A percentile compares a stretch with the other conserved stretches of the same genome.
These are phyloP conservation scores for Cheilosia urbana DNA, from an alignment of 2,888 invertebrate genomes.

Conservation along the genomic window DNA sequence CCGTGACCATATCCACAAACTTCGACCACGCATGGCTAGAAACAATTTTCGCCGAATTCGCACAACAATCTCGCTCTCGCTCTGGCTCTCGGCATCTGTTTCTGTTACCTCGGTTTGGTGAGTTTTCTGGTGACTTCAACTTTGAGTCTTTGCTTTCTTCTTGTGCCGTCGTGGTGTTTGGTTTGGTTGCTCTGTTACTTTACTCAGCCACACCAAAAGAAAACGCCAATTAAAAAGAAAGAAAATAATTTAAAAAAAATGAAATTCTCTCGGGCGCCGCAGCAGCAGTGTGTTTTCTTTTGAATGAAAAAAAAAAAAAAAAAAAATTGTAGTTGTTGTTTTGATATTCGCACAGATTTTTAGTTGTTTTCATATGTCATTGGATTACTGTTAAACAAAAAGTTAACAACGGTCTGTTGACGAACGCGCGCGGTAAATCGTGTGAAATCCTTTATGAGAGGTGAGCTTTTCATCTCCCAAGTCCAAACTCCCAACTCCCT, in stretches of 20 bases:
- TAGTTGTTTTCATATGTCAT: slow-evolving; percentile 4
- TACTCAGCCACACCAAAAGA: slow-evolving; percentile 48
- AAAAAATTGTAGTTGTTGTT: slow-evolving; percentile 14
- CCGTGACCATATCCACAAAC: not conserved
- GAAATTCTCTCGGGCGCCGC: slow-evolving; percentile 1
- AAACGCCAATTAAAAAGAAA: slow-evolving; percentile 40
- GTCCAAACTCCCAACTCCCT: slow-evolving; percentile 35
- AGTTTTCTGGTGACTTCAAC: slow-evolving; percentile 68
- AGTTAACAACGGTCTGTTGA: slow-evolving; percentile 9
- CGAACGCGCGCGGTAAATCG: slow-evolving; percentile 46
- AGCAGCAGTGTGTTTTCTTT: slow-evolving; percentile 31
- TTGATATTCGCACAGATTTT: slow-evolving; percentile 12
- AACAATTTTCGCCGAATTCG: slow-evolving; percentile 61
- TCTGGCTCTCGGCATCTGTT: slow-evolving; percentile 11
- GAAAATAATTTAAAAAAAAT: slow-evolving; percentile 27
- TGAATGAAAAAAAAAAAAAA: slow-evolving; percentile 48
- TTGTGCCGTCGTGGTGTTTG: slow-evolving; percentile 67
- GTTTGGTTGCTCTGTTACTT: slow-evolving; percentile 18
- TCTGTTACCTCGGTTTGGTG: slow-evolving; percentile 47
- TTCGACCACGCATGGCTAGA: slow-evolving; percentile 63
- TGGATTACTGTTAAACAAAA: slow-evolving; percentile 18
- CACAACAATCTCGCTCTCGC: slow-evolving; percentile 29
- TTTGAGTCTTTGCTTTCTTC: slow-evolving; percentile 70
- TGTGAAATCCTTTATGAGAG: slow-evolving; percentile 38
- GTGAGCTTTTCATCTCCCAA: slow-evolving; percentile 27